A percentile compares a stretch with the other conserved stretches of the same genome.
Evolutionary conservation across 2,888 invertebrate genomes (phyloP).

Genomic region (Plebejus argus): DNA sequence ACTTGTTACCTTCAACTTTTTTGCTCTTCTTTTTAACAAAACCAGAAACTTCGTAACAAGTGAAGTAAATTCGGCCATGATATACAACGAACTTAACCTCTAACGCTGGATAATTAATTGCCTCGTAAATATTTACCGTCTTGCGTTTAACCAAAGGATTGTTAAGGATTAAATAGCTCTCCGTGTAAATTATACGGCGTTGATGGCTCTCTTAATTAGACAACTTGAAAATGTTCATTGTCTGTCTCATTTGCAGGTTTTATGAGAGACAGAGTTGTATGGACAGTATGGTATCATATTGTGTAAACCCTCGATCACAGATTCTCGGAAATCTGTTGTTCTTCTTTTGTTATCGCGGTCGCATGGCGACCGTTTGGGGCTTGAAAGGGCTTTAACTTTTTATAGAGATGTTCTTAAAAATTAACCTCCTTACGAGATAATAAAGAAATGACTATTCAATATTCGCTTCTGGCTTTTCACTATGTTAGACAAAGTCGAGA

Average conservation of each 20-base stretch:
- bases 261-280: background rate
- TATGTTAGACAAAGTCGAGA: too few relatives aligned
- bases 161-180: conserved; percentile 7
- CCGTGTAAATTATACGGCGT: background rate
- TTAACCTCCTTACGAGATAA: too few relatives aligned
- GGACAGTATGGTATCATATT: background rate
- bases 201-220: background rate
- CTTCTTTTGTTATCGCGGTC: too few relatives aligned
- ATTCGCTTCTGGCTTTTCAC: too few relatives aligned
- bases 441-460: too few relatives aligned
- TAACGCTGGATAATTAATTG: conserved; percentile 2
- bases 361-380: too few relatives aligned
- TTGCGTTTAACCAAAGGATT: conserved; percentile 1
- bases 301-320: too few relatives aligned
- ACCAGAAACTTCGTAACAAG: background rate
- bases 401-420: background rate
- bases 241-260: background rate
- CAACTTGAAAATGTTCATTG: background rate
- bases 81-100: background rate
- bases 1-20: background rate
- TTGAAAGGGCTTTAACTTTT: too few relatives aligned
- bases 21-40: background rate
- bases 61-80: background rate
- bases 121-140: conserved; percentile 21
- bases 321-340: too few relatives aligned